phyloP scores from a whole-genome alignment of 1,140 invertebrate genomes.

The Anoplophora glabripennis region DNA sequence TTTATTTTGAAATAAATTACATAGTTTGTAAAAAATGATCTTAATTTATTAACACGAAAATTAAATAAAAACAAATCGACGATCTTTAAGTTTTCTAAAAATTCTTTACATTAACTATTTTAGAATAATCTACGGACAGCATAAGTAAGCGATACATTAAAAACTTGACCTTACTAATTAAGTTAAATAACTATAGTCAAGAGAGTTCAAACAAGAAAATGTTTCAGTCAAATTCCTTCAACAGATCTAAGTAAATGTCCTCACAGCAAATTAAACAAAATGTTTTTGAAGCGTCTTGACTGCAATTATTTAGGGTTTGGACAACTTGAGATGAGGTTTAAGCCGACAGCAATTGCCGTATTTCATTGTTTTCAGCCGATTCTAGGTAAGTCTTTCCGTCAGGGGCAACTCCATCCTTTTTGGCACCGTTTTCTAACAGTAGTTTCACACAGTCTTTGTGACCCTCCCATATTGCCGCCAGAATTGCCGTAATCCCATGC shows the following conservation, averaged over 20 bases:
- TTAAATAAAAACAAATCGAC: no score
- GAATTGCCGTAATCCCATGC: conserved; percentile 87
- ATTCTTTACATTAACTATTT: no score
- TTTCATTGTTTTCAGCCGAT: conserved; percentile 89
- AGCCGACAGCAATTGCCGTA: conserved; percentile 67
- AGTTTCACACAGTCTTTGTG: conserved; percentile 88
- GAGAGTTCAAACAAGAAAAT: neutral
- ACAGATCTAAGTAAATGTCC: neutral
- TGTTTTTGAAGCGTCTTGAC: neutral
- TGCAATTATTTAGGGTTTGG: conserved; percentile 8
- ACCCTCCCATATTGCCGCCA: conserved; percentile 95
- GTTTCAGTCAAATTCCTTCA: neutral
- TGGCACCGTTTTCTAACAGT: conserved; percentile 84
- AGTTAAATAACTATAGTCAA: neutral
- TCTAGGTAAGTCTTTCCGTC: conserved; percentile 84
- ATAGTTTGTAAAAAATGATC: no score
- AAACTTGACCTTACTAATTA: neutral
- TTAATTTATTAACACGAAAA: no score
- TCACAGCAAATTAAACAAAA: neutral
- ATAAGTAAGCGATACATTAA: neutral
- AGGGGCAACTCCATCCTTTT: conserved; percentile 77
- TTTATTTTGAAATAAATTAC: no score
- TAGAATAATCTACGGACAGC: no score
- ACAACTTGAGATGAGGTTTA: conserved; percentile 2
- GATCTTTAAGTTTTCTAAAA: no score